These are phyloP conservation scores for Nycticebus coucang DNA, from an alignment of 2,113 vertebrate species.

Conservation along the genomic window DNA sequence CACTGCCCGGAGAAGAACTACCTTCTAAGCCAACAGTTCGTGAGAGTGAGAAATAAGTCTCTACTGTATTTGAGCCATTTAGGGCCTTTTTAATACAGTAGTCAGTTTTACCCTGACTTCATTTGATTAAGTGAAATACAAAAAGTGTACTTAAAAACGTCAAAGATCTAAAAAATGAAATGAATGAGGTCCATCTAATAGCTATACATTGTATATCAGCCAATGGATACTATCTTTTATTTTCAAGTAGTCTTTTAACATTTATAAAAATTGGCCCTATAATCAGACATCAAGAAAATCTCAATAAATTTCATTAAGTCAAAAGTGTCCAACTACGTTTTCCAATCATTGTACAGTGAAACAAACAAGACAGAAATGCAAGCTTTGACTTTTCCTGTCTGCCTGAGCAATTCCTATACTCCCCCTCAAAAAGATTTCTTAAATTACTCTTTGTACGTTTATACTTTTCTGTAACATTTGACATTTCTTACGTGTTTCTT, in stretches of 20 bases:
- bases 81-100: not conserved
- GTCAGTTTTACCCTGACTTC: not conserved
- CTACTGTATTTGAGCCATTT: not conserved
- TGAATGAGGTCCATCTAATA: not conserved
- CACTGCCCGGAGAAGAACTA: not conserved
- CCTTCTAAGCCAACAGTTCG: not conserved
- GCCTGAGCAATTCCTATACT: too few relatives aligned
- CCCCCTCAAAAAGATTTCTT: not conserved
- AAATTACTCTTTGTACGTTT: not conserved
- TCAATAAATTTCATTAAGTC: not conserved
- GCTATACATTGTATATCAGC: not conserved
- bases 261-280: not conserved
- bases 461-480: not conserved
- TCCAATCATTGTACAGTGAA: not conserved
- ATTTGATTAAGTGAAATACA: not conserved
- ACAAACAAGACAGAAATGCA: not conserved
- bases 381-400: not conserved
- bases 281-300: not conserved
- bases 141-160: not conserved
- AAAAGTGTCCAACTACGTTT: not conserved
- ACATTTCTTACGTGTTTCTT: not conserved
- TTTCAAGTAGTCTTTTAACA: not conserved
- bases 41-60: not conserved
- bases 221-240: not conserved
- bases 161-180: not conserved